Evolutionary conservation across 2,113 vertebrate species (phyloP).

Genomic region (Xenus cinereus): DNA sequence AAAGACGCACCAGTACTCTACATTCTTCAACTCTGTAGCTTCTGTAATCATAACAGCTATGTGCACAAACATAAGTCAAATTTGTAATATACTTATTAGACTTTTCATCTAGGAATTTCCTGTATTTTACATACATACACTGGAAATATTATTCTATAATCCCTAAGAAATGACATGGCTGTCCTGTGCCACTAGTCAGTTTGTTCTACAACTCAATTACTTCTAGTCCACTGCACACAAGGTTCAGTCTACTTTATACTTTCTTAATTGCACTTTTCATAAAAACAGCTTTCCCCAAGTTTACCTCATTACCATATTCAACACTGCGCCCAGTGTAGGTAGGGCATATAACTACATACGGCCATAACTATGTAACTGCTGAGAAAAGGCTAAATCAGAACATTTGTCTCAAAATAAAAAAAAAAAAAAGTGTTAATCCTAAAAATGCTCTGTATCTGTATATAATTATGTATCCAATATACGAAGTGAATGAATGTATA

Average conservation of each 20-base stretch:
- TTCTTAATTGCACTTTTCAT: background rate
- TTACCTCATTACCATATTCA: background rate
- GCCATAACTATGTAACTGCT: background rate
- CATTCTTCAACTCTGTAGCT: background rate
- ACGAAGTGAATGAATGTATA: background rate
- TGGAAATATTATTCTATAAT: background rate
- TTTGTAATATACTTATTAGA: background rate
- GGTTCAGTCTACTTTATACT: background rate
- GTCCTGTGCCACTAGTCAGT: background rate
- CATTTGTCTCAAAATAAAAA: background rate
- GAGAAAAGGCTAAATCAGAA: background rate
- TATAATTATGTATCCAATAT: background rate
- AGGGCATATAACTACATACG: too few species aligned
- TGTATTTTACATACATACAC: background rate
- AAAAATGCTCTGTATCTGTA: background rate
- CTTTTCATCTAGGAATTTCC: background rate
- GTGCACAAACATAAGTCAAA: fast-evolving
- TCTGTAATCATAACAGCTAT: background rate
- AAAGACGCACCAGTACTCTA: background rate
- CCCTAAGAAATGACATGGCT: background rate
- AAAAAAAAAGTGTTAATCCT: background rate
- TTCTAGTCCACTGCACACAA: background rate
- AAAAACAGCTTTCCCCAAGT: background rate
- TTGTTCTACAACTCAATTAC: background rate
- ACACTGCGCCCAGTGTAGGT: background rate